Evolutionary conservation across 1,140 invertebrate genomes (phyloP), one percentile per base, ranked within the genome.

Genomic region (Aethina tumida): DNA sequence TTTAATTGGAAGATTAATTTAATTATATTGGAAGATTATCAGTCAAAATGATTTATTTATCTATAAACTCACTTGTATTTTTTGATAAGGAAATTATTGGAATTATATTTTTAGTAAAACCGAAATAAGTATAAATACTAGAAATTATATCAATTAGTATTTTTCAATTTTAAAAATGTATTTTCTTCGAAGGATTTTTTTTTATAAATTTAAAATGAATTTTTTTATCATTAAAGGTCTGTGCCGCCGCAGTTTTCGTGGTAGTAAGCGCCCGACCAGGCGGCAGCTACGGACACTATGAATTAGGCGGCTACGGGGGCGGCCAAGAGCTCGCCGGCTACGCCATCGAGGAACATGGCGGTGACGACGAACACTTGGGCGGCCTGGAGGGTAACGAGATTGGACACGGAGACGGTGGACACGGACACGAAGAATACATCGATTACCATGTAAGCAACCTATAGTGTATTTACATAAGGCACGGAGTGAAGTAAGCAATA

Each of bases 391-490:
- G 22, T 10, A 51, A 51, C 24, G 45, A 45, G 35, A 33, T 51
- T 40, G 46, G 38, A 4, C 26, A 39, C 17, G 30, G 34, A 8
- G 33, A 31, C 15, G 46, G 30, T 13, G 48, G 41, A 14, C 39
- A 48, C 22, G 33, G 8, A 2, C 35, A 41, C 9, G 48, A 51
- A 25, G 35, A 53, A 21, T 40, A 42, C 29, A 26, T 51, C 9
- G 51, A 53, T 40, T 53, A 53, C 45, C 43, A 53, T 41, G 51
- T 53, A 34, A 53, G 51, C 17, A 21, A 15, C n/a, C n/a, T 20
- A 18, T 20, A 34, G 7, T 20, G 15, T 20, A n/a, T n/a, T n/a
- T n/a, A 6, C 14, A 32, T 10, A 17, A 20, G 8, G 7, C 17
- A 32, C 13, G 5, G 20, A 16, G 13, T 33, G 13, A 10, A 18